These are phyloP conservation scores for Carollia perspicillata DNA, from an alignment of 2,113 vertebrate species.

Conservation along the genomic window DNA sequence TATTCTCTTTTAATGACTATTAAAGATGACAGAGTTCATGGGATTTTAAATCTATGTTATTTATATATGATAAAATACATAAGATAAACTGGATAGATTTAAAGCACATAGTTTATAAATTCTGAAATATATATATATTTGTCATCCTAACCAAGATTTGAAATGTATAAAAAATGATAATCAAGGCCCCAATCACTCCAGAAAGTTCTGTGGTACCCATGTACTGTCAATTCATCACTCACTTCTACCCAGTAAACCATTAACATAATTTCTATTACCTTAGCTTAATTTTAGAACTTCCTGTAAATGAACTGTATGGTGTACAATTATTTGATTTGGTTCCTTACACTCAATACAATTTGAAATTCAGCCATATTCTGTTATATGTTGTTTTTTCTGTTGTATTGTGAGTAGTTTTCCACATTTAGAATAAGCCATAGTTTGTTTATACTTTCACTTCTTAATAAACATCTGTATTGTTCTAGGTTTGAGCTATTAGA, in stretches of 20 bases:
- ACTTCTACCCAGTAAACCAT: not conserved
- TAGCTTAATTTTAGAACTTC: not conserved
- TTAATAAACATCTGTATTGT: not conserved
- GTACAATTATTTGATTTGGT: not conserved
- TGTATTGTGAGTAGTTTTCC: not conserved
- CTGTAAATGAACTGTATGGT: not conserved
- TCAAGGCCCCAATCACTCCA: not conserved
- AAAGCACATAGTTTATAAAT: not conserved
- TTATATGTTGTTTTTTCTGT: not conserved
- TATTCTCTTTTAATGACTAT: not conserved
- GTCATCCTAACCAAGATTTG: not conserved
- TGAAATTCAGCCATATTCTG: not conserved
- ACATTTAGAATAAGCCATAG: not conserved
- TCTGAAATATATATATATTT: not conserved
- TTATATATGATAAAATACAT: not conserved
- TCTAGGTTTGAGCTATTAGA: not conserved
- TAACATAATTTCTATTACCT: not conserved
- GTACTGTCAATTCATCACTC: rapidly evolving
- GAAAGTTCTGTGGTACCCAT: not conserved
- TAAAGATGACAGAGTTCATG: not conserved
- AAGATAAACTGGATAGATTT: not conserved
- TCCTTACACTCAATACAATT: not conserved
- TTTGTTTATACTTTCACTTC: not conserved
- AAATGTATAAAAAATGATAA: not conserved
- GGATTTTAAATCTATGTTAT: not conserved